phyloP scores from a whole-genome alignment of 2,113 vertebrate genomes.

The Maylandia zebra region DNA sequence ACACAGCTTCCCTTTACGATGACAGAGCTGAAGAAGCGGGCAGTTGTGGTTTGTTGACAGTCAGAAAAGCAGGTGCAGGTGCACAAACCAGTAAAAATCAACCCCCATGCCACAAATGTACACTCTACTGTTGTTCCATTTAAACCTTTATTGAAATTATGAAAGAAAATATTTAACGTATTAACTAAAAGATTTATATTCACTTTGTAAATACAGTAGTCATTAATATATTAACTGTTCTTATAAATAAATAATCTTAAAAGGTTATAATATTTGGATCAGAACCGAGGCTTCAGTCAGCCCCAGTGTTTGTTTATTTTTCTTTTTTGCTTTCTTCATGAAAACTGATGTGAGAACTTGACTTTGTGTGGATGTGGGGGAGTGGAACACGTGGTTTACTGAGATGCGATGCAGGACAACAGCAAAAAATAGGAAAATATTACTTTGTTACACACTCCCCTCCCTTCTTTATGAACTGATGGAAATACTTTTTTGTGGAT shows the following conservation, averaged over 20 bases:
- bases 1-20: constrained; percentile 46
- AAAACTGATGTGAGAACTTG: constrained; percentile 13
- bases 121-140: constrained; percentile 59
- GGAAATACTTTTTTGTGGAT: constrained; percentile 28
- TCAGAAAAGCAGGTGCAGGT: constrained; percentile 22
- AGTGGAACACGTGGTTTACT: constrained; percentile 41
- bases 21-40: not conserved
- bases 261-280: constrained; percentile 65
- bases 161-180: constrained; percentile 73
- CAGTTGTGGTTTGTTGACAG: constrained; percentile 28
- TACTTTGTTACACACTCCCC: constrained; percentile 29
- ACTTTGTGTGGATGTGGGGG: constrained; percentile 20
- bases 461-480: constrained; percentile 25
- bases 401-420: constrained; percentile 12
- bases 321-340: constrained; percentile 23
- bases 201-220: constrained; percentile 73
- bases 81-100: constrained; percentile 17
- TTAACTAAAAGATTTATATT: constrained; percentile 78
- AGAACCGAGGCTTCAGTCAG: constrained; percentile 24
- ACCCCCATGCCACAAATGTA: constrained; percentile 49
- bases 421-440: constrained; percentile 35
- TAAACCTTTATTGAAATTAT: constrained; percentile 62
- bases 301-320: not conserved
- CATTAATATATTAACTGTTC: constrained; percentile 76
- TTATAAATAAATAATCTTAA: constrained; percentile 64